Evolutionary conservation across 2,113 vertebrate genomes (phyloP).

Genomic region (Platycercus adscitus): DNA sequence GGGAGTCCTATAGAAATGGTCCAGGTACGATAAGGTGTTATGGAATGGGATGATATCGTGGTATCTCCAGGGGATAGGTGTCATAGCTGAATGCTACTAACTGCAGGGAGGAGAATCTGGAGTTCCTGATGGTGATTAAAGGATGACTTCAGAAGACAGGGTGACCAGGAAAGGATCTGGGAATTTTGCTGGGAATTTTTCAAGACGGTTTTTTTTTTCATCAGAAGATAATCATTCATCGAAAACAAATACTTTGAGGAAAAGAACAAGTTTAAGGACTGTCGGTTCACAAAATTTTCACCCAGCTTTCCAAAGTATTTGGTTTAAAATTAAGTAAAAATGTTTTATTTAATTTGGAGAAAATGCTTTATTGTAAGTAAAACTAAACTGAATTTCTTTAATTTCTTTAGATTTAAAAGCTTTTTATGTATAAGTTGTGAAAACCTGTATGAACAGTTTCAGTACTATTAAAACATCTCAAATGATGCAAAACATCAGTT

Average conservation of each 20-base stretch:
- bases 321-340: background rate
- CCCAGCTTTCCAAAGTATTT: background rate
- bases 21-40: background rate
- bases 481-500: background rate
- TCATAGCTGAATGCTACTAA: background rate
- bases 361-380: background rate
- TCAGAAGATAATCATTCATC: background rate
- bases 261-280: background rate
- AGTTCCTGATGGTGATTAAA: background rate
- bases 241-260: background rate
- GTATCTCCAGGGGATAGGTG: rapidly evolving
- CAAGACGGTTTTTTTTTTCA: background rate
- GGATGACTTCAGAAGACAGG: background rate
- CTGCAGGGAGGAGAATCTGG: background rate
- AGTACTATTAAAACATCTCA: background rate
- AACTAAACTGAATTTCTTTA: background rate
- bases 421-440: background rate
- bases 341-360: background rate
- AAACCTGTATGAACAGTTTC: background rate
- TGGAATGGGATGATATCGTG: too few species aligned
- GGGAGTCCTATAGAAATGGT: background rate
- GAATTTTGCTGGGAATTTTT: background rate
- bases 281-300: background rate
- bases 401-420: background rate
- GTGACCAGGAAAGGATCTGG: background rate